Percentiles rank a stretch among this genome's conserved stretches.
Conservation (phyloP, 2,888 invertebrate species). For the Pterostichus niger region DNA sequence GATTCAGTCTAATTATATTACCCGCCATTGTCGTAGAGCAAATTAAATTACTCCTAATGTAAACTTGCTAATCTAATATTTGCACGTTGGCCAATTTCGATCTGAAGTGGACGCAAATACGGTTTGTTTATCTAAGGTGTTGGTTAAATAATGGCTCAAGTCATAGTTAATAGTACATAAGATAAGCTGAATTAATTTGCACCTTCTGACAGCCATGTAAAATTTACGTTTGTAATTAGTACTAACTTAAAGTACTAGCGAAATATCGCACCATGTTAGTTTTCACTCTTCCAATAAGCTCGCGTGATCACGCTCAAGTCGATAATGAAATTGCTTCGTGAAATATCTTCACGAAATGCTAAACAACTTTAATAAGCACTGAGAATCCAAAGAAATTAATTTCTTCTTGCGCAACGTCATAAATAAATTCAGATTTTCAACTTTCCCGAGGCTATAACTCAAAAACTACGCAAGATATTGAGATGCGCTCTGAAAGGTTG, state of each 20-base stretch:
- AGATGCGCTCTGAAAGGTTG: too few relatives aligned
- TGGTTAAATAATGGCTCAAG: slow-evolving; percentile 51
- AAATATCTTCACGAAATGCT: too few relatives aligned
- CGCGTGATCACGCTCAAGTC: too few relatives aligned
- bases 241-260: not conserved
- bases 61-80: slow-evolving; percentile 53
- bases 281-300: too few relatives aligned
- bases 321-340: too few relatives aligned
- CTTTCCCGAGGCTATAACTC: too few relatives aligned
- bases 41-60: slow-evolving; percentile 32
- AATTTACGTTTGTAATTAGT: slow-evolving; percentile 24
- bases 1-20: slow-evolving; percentile 1
- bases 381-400: too few relatives aligned
- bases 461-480: too few relatives aligned
- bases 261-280: too few relatives aligned
- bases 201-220: slow-evolving; percentile 24
- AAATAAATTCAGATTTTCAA: too few relatives aligned
- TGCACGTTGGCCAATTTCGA: slow-evolving; percentile 50
- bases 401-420: too few relatives aligned
- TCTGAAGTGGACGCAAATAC: slow-evolving; percentile 54
- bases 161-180: slow-evolving; percentile 48
- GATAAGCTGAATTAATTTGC: slow-evolving; percentile 43
- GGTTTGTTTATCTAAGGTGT: slow-evolving; percentile 39
- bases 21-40: slow-evolving; percentile 35
- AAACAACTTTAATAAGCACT: too few relatives aligned